A percentile compares a stretch with the other conserved stretches of the same genome.
These are phyloP conservation scores for Criorhina ranunculi DNA, from an alignment of 2,888 invertebrate species.

Conservation along the genomic window DNA sequence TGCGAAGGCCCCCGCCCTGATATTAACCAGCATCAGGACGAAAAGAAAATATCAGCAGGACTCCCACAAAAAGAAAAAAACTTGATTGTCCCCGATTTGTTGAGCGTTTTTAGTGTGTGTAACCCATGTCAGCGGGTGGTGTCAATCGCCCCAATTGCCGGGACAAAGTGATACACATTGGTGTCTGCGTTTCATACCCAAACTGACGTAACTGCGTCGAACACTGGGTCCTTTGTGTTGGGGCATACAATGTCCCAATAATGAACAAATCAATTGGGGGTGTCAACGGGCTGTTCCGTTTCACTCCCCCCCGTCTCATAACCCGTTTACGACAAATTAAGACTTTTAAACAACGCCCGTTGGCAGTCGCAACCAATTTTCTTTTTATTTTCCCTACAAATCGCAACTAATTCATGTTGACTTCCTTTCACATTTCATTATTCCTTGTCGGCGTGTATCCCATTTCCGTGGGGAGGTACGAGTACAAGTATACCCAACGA, in stretches of 20 bases:
- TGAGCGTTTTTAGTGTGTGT: constrained; percentile 12
- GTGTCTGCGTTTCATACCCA: neutral
- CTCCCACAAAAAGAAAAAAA: constrained; percentile 25
- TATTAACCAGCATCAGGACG: constrained; percentile 15
- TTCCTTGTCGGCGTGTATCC: neutral
- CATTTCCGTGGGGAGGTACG: neutral
- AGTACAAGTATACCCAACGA: too few species aligned
- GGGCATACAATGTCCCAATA: neutral
- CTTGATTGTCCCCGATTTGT: constrained; percentile 44
- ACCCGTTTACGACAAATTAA: constrained; percentile 39
- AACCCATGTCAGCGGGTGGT: constrained; percentile 13
- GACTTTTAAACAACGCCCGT: neutral
- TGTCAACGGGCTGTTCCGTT: too few species aligned
- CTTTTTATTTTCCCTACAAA: constrained; percentile 2
- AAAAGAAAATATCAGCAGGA: constrained; percentile 30
- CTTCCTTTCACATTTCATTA: constrained; percentile 47
- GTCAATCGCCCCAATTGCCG: neutral
- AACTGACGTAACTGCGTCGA: neutral
- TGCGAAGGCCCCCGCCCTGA: constrained; percentile 12
- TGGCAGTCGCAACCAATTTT: neutral
- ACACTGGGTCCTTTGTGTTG: constrained; percentile 5
- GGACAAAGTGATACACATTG: neutral
- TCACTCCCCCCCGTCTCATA: neutral
- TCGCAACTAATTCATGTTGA: constrained; percentile 45
- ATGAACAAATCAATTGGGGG: neutral